Percentiles rank a stretch among this genome's conserved stretches.
These are phyloP conservation scores for Chlorops oryzae DNA, from an alignment of 1,140 invertebrate species.

Conservation along the genomic window DNA sequence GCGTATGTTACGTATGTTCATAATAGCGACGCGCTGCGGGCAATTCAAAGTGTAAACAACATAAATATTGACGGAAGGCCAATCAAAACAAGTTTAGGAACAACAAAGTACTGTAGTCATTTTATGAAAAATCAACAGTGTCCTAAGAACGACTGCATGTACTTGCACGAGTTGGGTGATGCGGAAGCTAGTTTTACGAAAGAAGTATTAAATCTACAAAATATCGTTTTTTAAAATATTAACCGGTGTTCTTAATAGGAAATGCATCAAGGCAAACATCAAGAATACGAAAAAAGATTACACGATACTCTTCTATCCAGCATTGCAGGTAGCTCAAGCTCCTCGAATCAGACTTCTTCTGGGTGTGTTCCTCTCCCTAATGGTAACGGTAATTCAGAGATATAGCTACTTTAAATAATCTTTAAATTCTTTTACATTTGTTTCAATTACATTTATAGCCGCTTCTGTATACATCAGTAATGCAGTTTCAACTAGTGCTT, in stretches of 20 bases:
- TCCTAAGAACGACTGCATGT: conserved; percentile 99
- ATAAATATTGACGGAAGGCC: conserved; percentile 89
- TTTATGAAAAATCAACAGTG: conserved; percentile 97
- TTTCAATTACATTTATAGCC: conserved; percentile 8
- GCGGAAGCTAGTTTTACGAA: conserved; percentile 46
- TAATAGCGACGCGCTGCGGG: conserved; percentile 87
- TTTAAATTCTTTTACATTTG: conserved; percentile 15
- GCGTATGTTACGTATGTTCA: conserved; percentile 97
- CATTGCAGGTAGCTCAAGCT: conserved; percentile 5
- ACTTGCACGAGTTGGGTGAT: conserved; percentile 92
- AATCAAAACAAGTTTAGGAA: conserved; percentile 95
- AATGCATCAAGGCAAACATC: conserved; percentile 98
- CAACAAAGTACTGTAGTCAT: conserved; percentile 99
- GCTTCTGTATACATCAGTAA: conserved; percentile 17
- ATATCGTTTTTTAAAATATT: neutral
- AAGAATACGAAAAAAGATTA: conserved; percentile 94
- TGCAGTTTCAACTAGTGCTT: conserved; percentile 1
- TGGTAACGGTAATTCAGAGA: neutral
- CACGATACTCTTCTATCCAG: conserved; percentile 55
- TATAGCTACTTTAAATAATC: conserved; percentile 16
- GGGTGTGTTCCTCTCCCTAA: neutral
- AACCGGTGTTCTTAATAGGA: conserved; percentile 65
- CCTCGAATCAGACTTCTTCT: conserved; percentile 10
- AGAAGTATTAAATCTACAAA: conserved; percentile 22
- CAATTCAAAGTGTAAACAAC: conserved; percentile 97